phyloP scores from a whole-genome alignment of 2,797 vertebrate species.

The Carcharodon carcharias region DNA sequence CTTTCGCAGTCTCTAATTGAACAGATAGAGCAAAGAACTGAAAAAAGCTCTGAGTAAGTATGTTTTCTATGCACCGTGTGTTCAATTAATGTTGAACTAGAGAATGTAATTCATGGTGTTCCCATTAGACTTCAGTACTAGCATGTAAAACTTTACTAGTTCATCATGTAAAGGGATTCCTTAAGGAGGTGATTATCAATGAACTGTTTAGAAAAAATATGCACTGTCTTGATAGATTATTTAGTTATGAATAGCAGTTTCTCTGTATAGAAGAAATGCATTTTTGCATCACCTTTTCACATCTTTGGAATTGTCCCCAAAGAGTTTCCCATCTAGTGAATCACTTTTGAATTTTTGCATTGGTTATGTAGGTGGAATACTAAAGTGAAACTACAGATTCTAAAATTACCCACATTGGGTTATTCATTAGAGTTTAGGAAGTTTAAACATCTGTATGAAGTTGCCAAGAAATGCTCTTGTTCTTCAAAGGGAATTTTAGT shows the following conservation, averaged over 20 bases:
- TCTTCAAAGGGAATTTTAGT: not conserved
- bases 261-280: not conserved
- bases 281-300: not conserved
- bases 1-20: constrained; percentile 81
- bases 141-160: not conserved
- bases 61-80: not conserved
- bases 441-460: not conserved
- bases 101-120: constrained; percentile 13
- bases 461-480: not conserved
- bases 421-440: not conserved
- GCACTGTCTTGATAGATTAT: not conserved
- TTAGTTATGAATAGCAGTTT: not conserved
- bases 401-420: not conserved
- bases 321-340: not conserved
- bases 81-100: not conserved
- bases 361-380: not conserved
- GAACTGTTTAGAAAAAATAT: not conserved
- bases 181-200: not conserved
- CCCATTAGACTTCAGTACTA: not conserved
- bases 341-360: not conserved
- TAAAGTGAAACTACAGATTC: not conserved
- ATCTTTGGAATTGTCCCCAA: not conserved
- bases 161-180: not conserved
- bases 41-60: constrained; percentile 91
- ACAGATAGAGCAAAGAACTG: constrained; percentile 84